Evolutionary conservation across 2,113 vertebrate species (phyloP).

Genomic region (Saguinus imperator): DNA sequence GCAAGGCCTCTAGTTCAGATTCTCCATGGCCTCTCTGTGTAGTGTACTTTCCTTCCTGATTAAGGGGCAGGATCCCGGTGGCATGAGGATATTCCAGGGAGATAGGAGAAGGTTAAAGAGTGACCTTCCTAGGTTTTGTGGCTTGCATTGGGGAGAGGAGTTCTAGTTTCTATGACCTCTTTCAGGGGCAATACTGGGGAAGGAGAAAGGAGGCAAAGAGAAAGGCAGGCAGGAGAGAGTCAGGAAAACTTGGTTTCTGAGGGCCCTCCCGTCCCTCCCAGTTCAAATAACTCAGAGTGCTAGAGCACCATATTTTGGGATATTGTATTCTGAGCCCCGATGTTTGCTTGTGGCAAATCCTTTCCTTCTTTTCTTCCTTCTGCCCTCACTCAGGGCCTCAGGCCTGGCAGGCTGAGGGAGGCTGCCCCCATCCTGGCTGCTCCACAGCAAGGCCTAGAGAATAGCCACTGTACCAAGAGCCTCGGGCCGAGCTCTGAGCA

Average conservation of each 20-base stretch:
- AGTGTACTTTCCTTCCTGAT: no score
- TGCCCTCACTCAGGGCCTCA: neutral
- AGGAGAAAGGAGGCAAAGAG: neutral
- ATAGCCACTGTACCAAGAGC: neutral
- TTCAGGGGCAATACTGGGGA: no score
- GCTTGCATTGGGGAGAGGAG: neutral
- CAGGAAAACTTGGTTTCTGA: neutral
- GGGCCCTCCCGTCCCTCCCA: neutral
- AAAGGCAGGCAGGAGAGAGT: neutral
- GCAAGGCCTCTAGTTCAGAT: neutral
- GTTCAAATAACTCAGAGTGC: neutral
- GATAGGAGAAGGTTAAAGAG: neutral
- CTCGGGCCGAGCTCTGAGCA: neutral
- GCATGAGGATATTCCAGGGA: neutral
- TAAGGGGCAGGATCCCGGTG: neutral
- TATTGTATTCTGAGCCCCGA: neutral
- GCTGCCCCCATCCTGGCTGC: neutral
- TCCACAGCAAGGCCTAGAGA: neutral
- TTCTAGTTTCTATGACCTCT: neutral
- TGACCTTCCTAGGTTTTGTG: neutral
- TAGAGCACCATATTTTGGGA: neutral
- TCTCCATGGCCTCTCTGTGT: neutral
- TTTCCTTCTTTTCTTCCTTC: neutral
- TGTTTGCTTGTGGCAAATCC: neutral
- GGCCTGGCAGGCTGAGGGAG: neutral